Base-by-base conservation (phyloP, 2,113 vertebrate genomes). In the Plecturocebus donacophilus region DNA sequence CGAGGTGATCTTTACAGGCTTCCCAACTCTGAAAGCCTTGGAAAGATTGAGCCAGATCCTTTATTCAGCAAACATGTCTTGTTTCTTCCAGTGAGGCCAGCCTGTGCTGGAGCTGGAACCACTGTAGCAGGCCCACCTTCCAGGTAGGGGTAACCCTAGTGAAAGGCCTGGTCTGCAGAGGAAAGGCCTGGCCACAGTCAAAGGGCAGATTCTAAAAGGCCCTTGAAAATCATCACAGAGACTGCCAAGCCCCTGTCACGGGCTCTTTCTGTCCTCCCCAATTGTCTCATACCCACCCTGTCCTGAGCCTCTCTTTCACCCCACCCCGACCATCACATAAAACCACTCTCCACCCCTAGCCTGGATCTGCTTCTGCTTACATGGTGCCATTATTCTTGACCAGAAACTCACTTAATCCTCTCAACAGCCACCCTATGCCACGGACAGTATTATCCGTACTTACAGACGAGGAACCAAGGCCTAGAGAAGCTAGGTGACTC, bases 401-500 rank as follows among this genome's bases (percentile, higher is more conserved):
- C 61, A 23, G 84, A 42, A 27, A 20, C 21, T 35, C 70, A 20
- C 14, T 27, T 21, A 23, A 70, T 45, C 11, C 19, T 40, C 35
- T 19, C 54, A 42, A 5, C 14, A 27, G 10, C 30, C 21, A 2
- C 19, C 7, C 5, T 5, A 8, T 3, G n/a, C n/a, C n/a, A 25
- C 25, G 20, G 32, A 76, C 64, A 47, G 8, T 14, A 30, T 35
- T 5, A 17, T 25, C 16, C 49, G 42, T 3, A 14, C 45, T 49
- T n/a, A 54, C 19, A 95, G 49, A 40, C 8, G 30, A 14, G 56
- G 49, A 73, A 19, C 21, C 8, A 45, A 81, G 89, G 45, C 40
- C 61, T 14, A 3, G 32, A 68, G 35, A 54, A 10, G 54, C 14
- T 20, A 0, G 10, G 2, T n/a, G 70, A 61, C 38, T 83, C 19